Evolutionary conservation across 2,113 vertebrate genomes (phyloP).

Genomic region (Octodon degus): DNA sequence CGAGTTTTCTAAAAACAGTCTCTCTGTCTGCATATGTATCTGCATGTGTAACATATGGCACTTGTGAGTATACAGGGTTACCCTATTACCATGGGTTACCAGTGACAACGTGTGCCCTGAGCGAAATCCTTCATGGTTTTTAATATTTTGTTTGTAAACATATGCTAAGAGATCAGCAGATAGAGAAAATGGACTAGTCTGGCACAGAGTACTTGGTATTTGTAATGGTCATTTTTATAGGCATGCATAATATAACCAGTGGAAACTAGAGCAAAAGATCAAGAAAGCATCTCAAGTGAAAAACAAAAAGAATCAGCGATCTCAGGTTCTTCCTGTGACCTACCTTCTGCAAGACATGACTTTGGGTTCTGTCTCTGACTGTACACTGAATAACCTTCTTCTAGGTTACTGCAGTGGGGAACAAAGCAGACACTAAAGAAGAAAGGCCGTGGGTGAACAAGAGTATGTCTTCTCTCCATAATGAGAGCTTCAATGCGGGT

Average conservation of each 20-base stretch:
- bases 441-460: background rate
- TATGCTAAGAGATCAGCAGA: constrained; percentile 43
- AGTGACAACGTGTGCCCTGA: constrained; percentile 40
- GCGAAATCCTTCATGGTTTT: constrained; percentile 65
- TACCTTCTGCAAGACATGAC: background rate
- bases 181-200: constrained; percentile 20
- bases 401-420: background rate
- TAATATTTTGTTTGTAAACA: constrained; percentile 62
- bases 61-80: constrained; percentile 63
- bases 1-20: constrained; percentile 67
- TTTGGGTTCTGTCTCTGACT: background rate
- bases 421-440: background rate
- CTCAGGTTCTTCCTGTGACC: background rate
- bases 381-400: background rate
- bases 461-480: background rate
- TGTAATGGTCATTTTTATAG: constrained; percentile 20
- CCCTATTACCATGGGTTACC: constrained; percentile 60
- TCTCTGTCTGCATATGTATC: constrained; percentile 61
- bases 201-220: background rate
- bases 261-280: background rate
- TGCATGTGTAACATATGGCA: constrained; percentile 46
- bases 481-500: constrained; percentile 46
- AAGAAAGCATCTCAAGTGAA: constrained; percentile 6
- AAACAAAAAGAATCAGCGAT: background rate
- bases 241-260: background rate